Base-by-base conservation (phyloP, 2,888 invertebrate genomes). In the Lycophotia porphyrea region DNA sequence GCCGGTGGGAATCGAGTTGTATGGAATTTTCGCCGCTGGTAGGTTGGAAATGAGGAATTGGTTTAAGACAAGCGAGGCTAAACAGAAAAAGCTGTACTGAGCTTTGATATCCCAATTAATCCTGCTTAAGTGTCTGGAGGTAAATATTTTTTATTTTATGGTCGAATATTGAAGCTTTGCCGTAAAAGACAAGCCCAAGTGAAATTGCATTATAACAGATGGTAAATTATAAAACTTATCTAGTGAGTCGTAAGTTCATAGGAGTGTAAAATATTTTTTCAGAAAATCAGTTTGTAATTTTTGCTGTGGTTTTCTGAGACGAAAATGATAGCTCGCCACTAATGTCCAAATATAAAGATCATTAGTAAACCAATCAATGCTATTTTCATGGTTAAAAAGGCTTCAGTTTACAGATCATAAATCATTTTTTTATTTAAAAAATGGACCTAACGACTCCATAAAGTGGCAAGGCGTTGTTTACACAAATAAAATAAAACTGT, bases 401-500 rank as follows among this genome's bases (percentile, higher is more conserved):
- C 86, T 78, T 87, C 71, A 75, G 85, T 91, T 91, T 84, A 86
- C 67, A 77, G 81, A 88, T 82, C 91, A 92, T 94, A 94, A 94
- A 94, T 94, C 93, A 93, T 87, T 86, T 91, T 90, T 84, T 78
- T 91, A 77, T 82, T 82, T 76, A 89, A 89, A 91, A 93, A 91
- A 91, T 90, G 84, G 85, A 88, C 86, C 91, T 90, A 92, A 94
- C 91, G 90, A 92, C 88, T 87, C 91, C 92, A 91, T 93, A 94
- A 94, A 93, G 90, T 91, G 92, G 87, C 88, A 91, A 89, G 88
- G 88, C 88, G 88, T 84, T 85, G 86, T 91, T 92, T 91, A 90
- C 88, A 89, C 82, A 94, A 94, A 94, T 90, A 94, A 94, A 94
- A 87, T 89, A 93, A 94, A 93, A 92, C 89, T 88, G 83, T 90